A percentile compares a stretch with the other conserved stretches of the same genome.
Conservation (phyloP, 2,113 vertebrate genomes). For the Macrotus californicus region DNA sequence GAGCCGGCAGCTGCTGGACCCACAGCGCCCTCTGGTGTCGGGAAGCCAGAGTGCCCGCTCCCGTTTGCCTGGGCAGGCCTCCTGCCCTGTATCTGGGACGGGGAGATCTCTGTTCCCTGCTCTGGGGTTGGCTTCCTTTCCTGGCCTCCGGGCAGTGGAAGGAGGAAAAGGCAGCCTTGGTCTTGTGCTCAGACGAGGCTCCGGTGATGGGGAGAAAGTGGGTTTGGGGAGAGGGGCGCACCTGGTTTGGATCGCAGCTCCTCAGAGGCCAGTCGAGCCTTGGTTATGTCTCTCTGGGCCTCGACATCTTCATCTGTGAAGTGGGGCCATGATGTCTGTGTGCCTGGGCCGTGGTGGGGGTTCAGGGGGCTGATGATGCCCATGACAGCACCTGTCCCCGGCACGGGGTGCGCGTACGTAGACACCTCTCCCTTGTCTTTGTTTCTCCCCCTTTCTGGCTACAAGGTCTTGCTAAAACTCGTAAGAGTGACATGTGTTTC, state of each 20-base stretch:
- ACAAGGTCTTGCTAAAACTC: neutral
- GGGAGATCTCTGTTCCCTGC: neutral
- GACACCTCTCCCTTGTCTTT: neutral
- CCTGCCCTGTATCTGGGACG: neutral
- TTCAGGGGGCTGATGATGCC: neutral
- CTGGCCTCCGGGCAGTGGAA: too few species aligned
- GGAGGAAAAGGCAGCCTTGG: neutral
- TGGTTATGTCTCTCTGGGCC: neutral
- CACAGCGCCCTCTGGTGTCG: neutral
- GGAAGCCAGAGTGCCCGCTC: neutral
- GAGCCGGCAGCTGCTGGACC: neutral
- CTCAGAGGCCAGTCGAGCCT: neutral
- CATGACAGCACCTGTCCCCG: neutral
- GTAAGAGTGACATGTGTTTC: neutral
- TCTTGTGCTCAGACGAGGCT: neutral
- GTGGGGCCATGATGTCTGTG: accelerated
- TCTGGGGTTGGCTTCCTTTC: neutral
- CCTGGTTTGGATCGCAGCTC: neutral
- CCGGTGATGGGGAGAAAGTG: neutral
- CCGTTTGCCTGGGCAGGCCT: neutral
- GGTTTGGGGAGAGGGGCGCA: neutral
- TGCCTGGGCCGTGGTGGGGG: neutral
- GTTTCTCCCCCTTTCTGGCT: neutral
- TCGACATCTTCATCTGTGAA: neutral
- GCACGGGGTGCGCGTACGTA: accelerated